Conservation (phyloP, 2,888 invertebrate species). For the Melieria crassipennis region DNA sequence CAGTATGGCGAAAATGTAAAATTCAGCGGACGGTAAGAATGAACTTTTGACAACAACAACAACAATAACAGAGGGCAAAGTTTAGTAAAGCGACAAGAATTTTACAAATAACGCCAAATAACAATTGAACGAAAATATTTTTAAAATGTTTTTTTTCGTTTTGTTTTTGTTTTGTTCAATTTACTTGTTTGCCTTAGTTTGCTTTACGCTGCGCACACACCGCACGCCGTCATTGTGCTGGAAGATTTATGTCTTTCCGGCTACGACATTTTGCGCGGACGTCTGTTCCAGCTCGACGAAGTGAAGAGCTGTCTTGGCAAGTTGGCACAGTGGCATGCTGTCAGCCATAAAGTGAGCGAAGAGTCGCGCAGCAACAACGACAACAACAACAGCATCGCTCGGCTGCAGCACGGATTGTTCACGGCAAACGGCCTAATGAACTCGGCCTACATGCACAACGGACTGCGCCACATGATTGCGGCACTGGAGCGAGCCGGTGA, state of each 20-base stretch:
- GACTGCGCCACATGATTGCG: conserved; percentile 12
- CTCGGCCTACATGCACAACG: conserved; percentile 20
- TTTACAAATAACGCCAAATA: neutral
- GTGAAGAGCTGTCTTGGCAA: conserved; percentile 37
- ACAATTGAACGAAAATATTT: neutral
- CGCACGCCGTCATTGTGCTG: conserved; percentile 38
- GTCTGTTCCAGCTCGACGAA: conserved; percentile 32
- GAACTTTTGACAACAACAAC: neutral
- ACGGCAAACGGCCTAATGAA: conserved; percentile 19
- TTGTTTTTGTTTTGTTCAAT: neutral
- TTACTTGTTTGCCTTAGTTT: conserved; percentile 1
- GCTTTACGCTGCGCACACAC: conserved; percentile 32
- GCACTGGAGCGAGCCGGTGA: conserved; percentile 18
- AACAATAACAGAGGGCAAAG: too few species aligned
- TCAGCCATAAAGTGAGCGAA: conserved; percentile 39
- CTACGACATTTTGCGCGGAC: conserved; percentile 37
- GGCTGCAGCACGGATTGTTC: conserved; percentile 28
- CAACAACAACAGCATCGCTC: conserved; percentile 2
- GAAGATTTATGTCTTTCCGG: conserved; percentile 40
- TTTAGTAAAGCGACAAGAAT: neutral
- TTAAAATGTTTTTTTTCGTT: neutral
- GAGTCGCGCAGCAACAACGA: conserved; percentile 12
- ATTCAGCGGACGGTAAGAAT: conserved; percentile 40
- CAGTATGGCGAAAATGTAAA: conserved; percentile 38
- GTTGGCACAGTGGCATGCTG: conserved; percentile 44